Conservation (phyloP, 2,888 invertebrate species). For the Charanyca ferruginea region DNA sequence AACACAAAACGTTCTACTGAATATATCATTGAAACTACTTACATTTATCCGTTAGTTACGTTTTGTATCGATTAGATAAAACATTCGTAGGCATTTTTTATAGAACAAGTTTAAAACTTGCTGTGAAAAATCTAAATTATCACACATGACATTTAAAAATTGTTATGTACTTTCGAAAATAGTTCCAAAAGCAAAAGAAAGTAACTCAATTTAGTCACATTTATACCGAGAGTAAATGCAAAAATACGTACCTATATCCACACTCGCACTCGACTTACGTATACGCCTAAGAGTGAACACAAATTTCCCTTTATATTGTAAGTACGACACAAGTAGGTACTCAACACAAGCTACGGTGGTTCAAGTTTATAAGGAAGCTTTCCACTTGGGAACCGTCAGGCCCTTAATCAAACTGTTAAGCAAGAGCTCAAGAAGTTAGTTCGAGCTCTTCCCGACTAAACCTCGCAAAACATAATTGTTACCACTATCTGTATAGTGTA, state of each 20-base stretch:
- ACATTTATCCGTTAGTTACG: slow-evolving; percentile 17
- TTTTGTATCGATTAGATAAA: slow-evolving; percentile 15
- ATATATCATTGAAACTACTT: no score
- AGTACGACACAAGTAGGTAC: slow-evolving; percentile 31
- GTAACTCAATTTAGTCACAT: neutral
- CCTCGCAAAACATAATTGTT: slow-evolving; percentile 59
- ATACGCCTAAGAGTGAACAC: slow-evolving; percentile 5
- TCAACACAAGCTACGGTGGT: slow-evolving; percentile 32
- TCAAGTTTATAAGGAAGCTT: slow-evolving; percentile 58
- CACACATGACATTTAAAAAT: neutral
- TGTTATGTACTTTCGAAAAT: no score
- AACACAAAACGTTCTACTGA: neutral
- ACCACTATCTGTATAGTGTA: slow-evolving; percentile 32
- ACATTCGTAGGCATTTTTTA: neutral
- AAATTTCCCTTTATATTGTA: slow-evolving; percentile 34
- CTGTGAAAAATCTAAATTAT: neutral
- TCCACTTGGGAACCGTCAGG: slow-evolving; percentile 55
- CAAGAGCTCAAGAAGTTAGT: slow-evolving; percentile 62
- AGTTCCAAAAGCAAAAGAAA: neutral
- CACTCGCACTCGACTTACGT: slow-evolving; percentile 2
- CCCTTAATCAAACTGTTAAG: slow-evolving; percentile 61
- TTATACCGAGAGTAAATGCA: neutral
- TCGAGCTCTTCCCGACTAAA: slow-evolving; percentile 50
- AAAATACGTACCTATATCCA: neutral
- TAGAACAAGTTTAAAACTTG: no score